Evolutionary conservation across 2,113 vertebrate genomes (phyloP).

Genomic region (Anseranas semipalmata): DNA sequence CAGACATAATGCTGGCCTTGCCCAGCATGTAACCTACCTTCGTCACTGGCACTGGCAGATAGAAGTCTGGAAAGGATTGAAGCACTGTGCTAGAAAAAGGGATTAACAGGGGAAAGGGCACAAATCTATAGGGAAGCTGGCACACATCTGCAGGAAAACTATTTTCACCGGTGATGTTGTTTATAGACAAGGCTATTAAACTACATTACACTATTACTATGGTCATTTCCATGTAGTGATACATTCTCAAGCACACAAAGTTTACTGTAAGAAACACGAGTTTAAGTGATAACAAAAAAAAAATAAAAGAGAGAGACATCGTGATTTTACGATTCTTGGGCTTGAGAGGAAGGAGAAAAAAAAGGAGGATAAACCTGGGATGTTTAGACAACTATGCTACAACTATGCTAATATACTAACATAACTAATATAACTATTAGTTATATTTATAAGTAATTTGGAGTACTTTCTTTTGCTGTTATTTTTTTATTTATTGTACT

Average conservation of each 20-base stretch:
- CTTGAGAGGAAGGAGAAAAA: not conserved
- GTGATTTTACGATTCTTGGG: not conserved
- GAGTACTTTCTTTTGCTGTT: not conserved
- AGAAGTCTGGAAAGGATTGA: not conserved
- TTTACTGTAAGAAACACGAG: not conserved
- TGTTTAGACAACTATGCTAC: no score
- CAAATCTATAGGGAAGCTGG: not conserved
- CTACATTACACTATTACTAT: not conserved
- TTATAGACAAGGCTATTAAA: not conserved
- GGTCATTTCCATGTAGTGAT: not conserved
- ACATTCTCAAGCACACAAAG: not conserved
- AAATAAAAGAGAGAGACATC: not conserved
- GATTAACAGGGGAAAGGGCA: not conserved
- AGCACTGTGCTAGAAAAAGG: not conserved
- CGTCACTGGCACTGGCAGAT: not conserved
- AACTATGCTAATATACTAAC: no score
- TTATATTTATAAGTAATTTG: not conserved
- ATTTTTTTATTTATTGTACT: not conserved
- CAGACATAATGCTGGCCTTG: not conserved
- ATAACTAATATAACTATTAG: no score
- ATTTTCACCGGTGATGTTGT: not conserved
- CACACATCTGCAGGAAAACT: not conserved
- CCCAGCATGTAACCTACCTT: not conserved
- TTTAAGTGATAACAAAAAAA: not conserved
- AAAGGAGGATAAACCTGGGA: not conserved